Base-by-base conservation (phyloP, 2,113 vertebrate species). In the Motacilla tschutschensis region DNA sequence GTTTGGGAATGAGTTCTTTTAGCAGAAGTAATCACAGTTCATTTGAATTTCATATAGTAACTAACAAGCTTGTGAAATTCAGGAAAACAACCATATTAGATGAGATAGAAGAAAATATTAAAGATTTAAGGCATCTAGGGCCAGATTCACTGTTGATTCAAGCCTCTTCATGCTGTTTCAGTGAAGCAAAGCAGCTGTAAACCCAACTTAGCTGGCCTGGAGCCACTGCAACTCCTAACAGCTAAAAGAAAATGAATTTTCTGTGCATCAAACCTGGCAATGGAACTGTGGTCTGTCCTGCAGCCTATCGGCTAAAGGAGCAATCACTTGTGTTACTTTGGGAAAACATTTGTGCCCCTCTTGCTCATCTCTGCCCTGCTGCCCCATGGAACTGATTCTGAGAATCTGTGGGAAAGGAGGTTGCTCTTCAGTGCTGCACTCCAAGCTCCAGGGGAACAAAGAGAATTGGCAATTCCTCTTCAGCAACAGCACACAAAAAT, bases 181-280 rank as follows among this genome's bases (percentile, higher is more conserved):
- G 60, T 80, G 89, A 93, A 72, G 35, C 57, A 93, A 87, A 91
- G 87, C 85, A 91, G 79, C 65, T 87, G 79, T 50, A 82, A 88
- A 62, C 26, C 20, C 53, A 85, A 18, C 1, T 85, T 57, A 47
- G 50, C 79, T 87, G 79, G 87, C 65, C 41, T 82, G 57, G 26
- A 80, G 75, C 79, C 79, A 62, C 64, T 35, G 43, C 20, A 60
- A n/a, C 29, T 63, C 78, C 65, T 71, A 28, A 87, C 57, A 85
- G 21, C 21, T 72, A 33, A 53, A 78, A 79, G 53, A 73, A 77
- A 77, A 41, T 6, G 48, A 79, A 13, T 60, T 64, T 77, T 79
- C 79, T 53, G 33, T n/a, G 48, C n/a, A 47, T 18, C 36, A 73
- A 66, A 80, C 22, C 36, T 43, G n/a, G 15, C 5, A 53, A 44